Percentiles rank a stretch among this genome's conserved stretches.
Conservation (phyloP, 2,888 invertebrate species). For the Ametastegia equiseti region DNA sequence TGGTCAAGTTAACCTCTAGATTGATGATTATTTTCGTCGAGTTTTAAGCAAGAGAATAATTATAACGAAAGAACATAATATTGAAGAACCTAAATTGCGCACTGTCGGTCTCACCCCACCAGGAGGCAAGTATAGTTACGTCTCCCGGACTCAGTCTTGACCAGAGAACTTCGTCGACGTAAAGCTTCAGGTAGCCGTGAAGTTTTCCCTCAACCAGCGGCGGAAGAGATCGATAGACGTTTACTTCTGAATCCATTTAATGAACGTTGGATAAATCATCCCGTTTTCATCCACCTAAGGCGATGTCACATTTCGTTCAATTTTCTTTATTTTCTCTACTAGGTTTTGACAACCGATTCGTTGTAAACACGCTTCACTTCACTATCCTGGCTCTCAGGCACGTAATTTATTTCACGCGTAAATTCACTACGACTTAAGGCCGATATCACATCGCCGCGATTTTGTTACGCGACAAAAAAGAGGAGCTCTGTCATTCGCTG, state of each 20-base stretch:
- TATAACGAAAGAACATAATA: neutral
- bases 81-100: constrained; percentile 66
- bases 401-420: constrained; percentile 7
- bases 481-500: too few relatives aligned
- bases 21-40: neutral
- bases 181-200: constrained; percentile 69
- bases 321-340: neutral
- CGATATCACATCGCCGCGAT: too few relatives aligned
- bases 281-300: constrained; percentile 1
- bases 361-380: constrained; percentile 20
- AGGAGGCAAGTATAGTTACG: constrained; percentile 68
- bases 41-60: neutral
- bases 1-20: neutral
- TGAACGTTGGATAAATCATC: constrained; percentile 29
- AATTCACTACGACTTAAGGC: neutral
- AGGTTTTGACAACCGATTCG: neutral
- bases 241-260: constrained; percentile 66
- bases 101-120: constrained; percentile 73
- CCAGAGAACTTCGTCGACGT: constrained; percentile 71
- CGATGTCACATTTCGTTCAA: neutral
- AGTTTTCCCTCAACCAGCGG: constrained; percentile 72
- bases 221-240: constrained; percentile 67
- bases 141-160: constrained; percentile 65
- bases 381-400: neutral
- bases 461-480: too few relatives aligned